Percentiles rank a stretch among this genome's conserved stretches.
Evolutionary conservation across 2,113 vertebrate genomes (phyloP).

Genomic region (Girardinichthys multiradiatus): DNA sequence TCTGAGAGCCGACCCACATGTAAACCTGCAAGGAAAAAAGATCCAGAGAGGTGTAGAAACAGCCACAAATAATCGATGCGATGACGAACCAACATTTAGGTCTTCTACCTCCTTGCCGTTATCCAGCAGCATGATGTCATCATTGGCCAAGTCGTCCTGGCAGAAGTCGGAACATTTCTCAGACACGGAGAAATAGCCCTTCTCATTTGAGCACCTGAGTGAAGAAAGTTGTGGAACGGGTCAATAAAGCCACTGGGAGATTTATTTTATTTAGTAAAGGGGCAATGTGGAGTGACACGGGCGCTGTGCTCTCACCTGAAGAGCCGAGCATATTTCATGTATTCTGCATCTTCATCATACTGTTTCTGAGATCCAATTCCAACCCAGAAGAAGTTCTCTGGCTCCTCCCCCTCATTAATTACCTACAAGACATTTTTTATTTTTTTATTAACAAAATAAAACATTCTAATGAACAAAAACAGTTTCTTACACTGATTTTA

Average conservation of each 20-base stretch:
- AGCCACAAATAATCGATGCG: neutral
- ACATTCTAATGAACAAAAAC: neutral
- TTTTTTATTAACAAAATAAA: neutral
- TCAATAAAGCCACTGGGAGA: neutral
- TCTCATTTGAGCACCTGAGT: conserved; percentile 95
- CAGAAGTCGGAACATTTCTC: conserved; percentile 99
- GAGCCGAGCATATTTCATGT: conserved; percentile 94
- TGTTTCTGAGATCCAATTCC: conserved; percentile 93
- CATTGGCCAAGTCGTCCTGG: conserved; percentile 95
- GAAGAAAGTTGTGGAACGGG: neutral
- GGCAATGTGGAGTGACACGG: accelerated
- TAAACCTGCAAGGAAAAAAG: conserved; percentile 84
- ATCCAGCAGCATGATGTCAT: conserved; percentile 98
- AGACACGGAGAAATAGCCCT: conserved; percentile 95
- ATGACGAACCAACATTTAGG: neutral
- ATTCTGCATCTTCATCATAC: conserved; percentile 93
- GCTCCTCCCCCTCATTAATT: conserved; percentile 96
- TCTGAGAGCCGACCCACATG: conserved; percentile 99
- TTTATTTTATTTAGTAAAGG: neutral
- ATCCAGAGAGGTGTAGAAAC: neutral
- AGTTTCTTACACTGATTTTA: too few relatives aligned
- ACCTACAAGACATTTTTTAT: conserved; percentile 78
- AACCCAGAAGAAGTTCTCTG: conserved; percentile 99
- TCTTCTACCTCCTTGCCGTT: conserved; percentile 89
- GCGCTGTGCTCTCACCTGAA: conserved; percentile 84